Percentiles rank a stretch among this genome's conserved stretches.
Evolutionary conservation across 2,888 invertebrate species (phyloP).

Genomic region (Drosophila pseudotalamancana): DNA sequence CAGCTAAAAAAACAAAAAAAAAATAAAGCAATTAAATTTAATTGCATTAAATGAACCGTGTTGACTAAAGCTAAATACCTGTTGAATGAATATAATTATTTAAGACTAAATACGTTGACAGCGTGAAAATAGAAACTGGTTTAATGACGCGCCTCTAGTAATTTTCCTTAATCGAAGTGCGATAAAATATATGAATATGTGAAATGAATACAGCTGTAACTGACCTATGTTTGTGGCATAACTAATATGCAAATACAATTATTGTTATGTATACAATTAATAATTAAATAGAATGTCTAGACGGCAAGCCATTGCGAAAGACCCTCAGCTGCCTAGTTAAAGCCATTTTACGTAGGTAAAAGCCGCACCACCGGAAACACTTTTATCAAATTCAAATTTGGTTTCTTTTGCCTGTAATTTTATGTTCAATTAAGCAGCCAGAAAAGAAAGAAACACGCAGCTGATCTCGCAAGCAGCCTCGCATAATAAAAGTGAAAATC

Average conservation of each 20-base stretch:
- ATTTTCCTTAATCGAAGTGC: constrained; percentile 66
- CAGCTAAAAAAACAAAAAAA: not conserved
- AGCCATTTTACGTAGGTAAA: not conserved
- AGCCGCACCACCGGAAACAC: constrained; percentile 35
- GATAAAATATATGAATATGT: constrained; percentile 48
- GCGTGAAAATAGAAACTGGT: constrained; percentile 58
- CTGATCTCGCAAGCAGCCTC: constrained; percentile 8
- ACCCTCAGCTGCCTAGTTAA: no score
- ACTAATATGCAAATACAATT: constrained; percentile 1
- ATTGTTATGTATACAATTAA: not conserved
- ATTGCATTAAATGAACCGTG: constrained; percentile 40
- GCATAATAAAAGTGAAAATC: constrained; percentile 64
- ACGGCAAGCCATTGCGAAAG: not conserved
- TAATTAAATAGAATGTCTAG: not conserved
- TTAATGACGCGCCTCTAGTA: constrained; percentile 50
- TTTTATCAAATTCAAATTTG: constrained; percentile 43
- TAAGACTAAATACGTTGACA: constrained; percentile 40
- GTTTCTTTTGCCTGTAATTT: constrained; percentile 32
- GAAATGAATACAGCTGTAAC: constrained; percentile 33
- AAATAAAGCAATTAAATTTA: constrained; percentile 53
- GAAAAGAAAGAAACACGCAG: constrained; percentile 40
- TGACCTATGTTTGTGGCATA: constrained; percentile 50
- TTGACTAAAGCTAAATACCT: constrained; percentile 44
- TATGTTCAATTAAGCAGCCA: constrained; percentile 60
- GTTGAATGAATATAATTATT: constrained; percentile 58